Percentiles rank a stretch among this genome's conserved stretches.
phyloP scores from a whole-genome alignment of 2,113 vertebrate genomes.

The Colistium nudipinnis region DNA sequence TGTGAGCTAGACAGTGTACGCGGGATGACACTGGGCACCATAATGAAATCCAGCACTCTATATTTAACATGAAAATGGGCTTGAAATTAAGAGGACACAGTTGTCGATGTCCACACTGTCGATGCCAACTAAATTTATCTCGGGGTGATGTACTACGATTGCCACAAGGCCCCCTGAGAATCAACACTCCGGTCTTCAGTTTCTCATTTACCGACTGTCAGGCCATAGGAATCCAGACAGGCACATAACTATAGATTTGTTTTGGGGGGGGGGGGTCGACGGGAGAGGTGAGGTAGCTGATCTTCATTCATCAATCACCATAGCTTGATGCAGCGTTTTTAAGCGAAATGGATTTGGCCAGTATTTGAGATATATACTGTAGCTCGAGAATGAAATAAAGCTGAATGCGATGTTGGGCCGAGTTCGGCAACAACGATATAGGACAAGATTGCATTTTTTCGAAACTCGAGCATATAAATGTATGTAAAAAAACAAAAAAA shows the following conservation, averaged over 20 bases:
- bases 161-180: neutral
- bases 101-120: neutral
- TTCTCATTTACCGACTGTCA: neutral
- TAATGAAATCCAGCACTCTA: neutral
- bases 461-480: neutral
- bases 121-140: neutral
- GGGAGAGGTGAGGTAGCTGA: too few relatives aligned
- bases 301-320: slow-evolving; percentile 7
- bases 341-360: slow-evolving; percentile 26
- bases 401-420: slow-evolving; percentile 32
- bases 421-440: too few relatives aligned
- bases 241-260: slow-evolving; percentile 11
- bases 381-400: slow-evolving; percentile 16
- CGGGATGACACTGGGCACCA: neutral
- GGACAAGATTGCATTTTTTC: neutral
- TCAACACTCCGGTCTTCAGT: neutral
- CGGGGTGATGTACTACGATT: neutral
- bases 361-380: slow-evolving; percentile 17
- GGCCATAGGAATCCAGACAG: neutral
- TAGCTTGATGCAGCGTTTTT: slow-evolving; percentile 19
- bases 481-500: neutral
- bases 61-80: slow-evolving; percentile 7
- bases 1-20: neutral
- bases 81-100: neutral
- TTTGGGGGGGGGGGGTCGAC: too few relatives aligned